Conservation (phyloP, 2,113 vertebrate genomes). For the Myotis yumanensis region DNA sequence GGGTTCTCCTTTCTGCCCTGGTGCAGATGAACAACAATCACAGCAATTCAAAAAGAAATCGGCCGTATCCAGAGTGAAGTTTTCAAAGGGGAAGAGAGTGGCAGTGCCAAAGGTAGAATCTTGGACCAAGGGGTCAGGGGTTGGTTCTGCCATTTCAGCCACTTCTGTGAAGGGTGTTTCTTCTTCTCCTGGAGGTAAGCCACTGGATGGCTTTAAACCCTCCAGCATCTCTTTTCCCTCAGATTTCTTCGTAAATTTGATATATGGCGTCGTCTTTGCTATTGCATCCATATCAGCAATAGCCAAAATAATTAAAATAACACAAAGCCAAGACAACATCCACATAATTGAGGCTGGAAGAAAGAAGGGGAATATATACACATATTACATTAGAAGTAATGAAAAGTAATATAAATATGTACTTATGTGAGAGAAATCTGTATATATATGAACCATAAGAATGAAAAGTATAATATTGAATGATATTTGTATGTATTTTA, state of each 20-base stretch:
- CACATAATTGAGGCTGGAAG: slow-evolving; percentile 88
- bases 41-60: slow-evolving; percentile 97
- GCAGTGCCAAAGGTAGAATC: slow-evolving; percentile 75
- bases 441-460: not conserved
- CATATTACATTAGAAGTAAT: not conserved
- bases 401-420: not conserved
- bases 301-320: slow-evolving; percentile 75
- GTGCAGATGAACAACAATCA: slow-evolving; percentile 90
- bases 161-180: slow-evolving; percentile 69
- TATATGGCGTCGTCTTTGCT: slow-evolving; percentile 88
- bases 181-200: slow-evolving; percentile 61
- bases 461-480: not conserved
- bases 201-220: slow-evolving; percentile 67
- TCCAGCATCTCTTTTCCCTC: slow-evolving; percentile 70
- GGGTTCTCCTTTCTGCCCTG: slow-evolving; percentile 87
- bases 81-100: slow-evolving; percentile 86
- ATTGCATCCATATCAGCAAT: slow-evolving; percentile 54
- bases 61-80: slow-evolving; percentile 90
- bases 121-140: not conserved
- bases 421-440: not conserved
- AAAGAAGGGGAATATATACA: not conserved
- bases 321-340: slow-evolving; percentile 71
- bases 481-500: not conserved
- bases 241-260: slow-evolving; percentile 92
- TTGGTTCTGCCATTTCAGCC: not conserved